These are phyloP conservation scores for Bhutanitis thaidina DNA, from an alignment of 2,888 invertebrate species.

Conservation along the genomic window DNA sequence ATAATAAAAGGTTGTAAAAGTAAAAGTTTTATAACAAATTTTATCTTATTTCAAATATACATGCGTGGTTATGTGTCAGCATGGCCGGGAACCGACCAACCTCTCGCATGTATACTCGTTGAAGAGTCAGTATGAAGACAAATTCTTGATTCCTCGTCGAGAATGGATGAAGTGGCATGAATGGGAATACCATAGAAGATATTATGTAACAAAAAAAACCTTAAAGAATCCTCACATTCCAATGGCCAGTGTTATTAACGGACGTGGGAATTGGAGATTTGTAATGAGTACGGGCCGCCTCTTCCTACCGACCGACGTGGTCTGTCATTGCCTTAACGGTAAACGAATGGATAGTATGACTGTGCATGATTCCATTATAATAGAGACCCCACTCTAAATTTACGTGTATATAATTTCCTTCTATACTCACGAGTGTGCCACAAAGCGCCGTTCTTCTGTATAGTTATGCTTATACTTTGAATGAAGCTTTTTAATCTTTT, in stretches of 20 bases:
- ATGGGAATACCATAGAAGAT: background rate
- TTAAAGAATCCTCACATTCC: slow-evolving; percentile 5
- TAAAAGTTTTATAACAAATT: no score
- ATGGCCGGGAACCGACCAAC: no score
- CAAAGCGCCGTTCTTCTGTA: background rate
- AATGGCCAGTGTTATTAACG: slow-evolving; percentile 12
- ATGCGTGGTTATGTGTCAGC: no score
- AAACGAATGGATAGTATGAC: slow-evolving; percentile 64
- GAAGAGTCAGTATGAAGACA: no score
- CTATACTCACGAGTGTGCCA: slow-evolving; percentile 22
- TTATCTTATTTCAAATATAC: no score
- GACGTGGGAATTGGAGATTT: slow-evolving; percentile 25
- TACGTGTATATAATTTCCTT: slow-evolving; percentile 42
- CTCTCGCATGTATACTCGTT: no score
- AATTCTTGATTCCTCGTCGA: no score
- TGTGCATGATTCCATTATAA: slow-evolving; percentile 65
- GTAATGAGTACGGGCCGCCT: slow-evolving; percentile 5
- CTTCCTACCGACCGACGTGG: slow-evolving; percentile 25
- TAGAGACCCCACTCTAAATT: slow-evolving; percentile 51
- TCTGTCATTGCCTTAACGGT: slow-evolving; percentile 68
- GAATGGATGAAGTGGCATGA: no score
- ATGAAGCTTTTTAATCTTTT: background rate
- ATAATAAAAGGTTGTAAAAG: no score
- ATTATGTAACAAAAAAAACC: background rate
- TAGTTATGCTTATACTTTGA: background rate